Percentiles rank a stretch among this genome's conserved stretches.
Evolutionary conservation across 2,113 vertebrate genomes (phyloP).

Genomic region (Burhinus bistriatus): DNA sequence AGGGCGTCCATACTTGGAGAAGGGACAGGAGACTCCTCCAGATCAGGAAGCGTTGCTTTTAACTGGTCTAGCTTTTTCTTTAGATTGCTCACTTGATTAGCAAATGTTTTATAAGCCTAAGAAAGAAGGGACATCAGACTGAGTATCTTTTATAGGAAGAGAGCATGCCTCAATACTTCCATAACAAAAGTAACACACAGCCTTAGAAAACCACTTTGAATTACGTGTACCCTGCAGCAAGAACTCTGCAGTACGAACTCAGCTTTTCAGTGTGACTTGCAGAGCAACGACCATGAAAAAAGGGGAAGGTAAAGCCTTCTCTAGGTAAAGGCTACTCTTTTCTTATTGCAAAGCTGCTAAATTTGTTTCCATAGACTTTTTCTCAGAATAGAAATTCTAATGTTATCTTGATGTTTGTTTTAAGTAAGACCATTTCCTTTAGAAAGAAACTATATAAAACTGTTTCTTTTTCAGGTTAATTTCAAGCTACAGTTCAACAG

Average conservation of each 20-base stretch:
- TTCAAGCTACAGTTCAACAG: not conserved
- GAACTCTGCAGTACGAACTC: too few species aligned
- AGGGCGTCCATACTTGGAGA: conserved; percentile 94
- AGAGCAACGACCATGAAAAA: too few species aligned
- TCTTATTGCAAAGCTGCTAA: not conserved
- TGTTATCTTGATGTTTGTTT: not conserved
- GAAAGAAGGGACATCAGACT: not conserved
- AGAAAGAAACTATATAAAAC: not conserved
- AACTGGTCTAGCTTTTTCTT: conserved; percentile 96
- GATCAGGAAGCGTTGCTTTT: conserved; percentile 88
- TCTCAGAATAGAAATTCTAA: not conserved
- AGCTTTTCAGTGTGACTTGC: too few species aligned
- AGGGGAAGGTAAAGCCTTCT: too few species aligned
- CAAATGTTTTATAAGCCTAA: conserved; percentile 95
- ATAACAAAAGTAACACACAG: not conserved
- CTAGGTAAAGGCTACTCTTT: not conserved
- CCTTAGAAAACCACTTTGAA: not conserved
- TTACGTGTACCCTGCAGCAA: not conserved
- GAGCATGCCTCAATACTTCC: not conserved
- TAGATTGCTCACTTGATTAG: conserved; percentile 90
- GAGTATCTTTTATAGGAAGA: not conserved
- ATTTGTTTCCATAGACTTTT: not conserved
- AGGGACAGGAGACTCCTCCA: conserved; percentile 92
- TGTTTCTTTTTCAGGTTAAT: not conserved
- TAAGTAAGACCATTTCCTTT: not conserved